Percentiles rank a stretch among this genome's conserved stretches.
phyloP scores from a whole-genome alignment of 2,797 vertebrate genomes.

The Eidolon dupreanum region DNA sequence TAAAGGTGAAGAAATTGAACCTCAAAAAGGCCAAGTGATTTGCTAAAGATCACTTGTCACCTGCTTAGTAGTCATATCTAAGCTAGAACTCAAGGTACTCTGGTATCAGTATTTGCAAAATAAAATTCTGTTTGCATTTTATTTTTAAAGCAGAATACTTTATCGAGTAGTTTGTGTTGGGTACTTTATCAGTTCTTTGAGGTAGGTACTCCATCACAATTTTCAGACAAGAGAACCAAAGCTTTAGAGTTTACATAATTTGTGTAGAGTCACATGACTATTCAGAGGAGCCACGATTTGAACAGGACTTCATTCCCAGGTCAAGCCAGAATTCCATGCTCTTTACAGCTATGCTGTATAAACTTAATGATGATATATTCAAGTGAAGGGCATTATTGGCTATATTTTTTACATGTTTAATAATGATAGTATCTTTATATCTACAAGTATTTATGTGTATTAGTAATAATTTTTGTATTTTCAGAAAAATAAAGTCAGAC shows the following conservation, averaged over 20 bases:
- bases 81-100: not conserved
- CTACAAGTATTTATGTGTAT: not conserved
- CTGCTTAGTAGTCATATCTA: not conserved
- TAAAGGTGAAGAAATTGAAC: constrained; percentile 35
- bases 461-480: not conserved
- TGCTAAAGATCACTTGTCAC: not conserved
- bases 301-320: not conserved
- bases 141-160: constrained; percentile 32
- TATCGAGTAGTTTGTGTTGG: not conserved
- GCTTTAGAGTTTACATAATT: not conserved
- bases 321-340: not conserved
- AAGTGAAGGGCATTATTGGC: not conserved
- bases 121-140: not conserved
- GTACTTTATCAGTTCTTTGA: constrained; percentile 5
- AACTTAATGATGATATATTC: not conserved
- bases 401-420: not conserved
- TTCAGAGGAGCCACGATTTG: constrained; percentile 3
- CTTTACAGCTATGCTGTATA: not conserved
- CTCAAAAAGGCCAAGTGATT: constrained; percentile 1
- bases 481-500: not conserved
- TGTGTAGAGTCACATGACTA: not conserved
- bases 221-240: not conserved
- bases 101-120: constrained; percentile 13
- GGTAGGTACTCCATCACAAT: not conserved
- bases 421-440: not conserved